Conservation (phyloP, 2,113 vertebrate species). For the Sapajus apella region DNA sequence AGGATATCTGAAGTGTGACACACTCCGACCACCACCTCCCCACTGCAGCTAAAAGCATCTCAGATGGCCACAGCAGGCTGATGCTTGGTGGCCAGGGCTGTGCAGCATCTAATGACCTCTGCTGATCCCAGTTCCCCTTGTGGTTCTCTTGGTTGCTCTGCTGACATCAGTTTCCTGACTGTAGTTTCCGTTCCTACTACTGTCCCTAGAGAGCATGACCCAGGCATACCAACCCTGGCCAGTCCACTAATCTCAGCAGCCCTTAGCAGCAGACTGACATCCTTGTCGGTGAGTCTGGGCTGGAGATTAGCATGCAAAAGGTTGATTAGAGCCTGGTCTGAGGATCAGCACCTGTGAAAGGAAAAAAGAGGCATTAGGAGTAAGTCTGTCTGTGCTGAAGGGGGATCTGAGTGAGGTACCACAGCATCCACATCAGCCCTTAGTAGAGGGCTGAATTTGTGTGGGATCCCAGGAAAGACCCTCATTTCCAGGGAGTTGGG, state of each 20-base stretch:
- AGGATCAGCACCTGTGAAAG: background rate
- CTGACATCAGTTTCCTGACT: background rate
- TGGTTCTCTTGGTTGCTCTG: background rate
- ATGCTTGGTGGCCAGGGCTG: background rate
- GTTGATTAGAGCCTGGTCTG: background rate
- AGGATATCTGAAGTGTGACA: background rate
- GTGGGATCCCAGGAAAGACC: background rate
- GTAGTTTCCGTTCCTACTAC: background rate
- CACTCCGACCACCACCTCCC: background rate
- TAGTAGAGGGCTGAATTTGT: background rate
- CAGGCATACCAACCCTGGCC: background rate
- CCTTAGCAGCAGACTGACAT: background rate
- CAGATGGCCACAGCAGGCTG: too few relatives aligned
- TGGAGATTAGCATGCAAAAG: background rate
- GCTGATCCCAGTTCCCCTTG: background rate
- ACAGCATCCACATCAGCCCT: background rate
- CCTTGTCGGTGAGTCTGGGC: background rate
- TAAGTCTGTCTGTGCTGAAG: background rate
- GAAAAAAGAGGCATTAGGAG: background rate
- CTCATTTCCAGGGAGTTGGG: background rate
- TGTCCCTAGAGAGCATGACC: background rate
- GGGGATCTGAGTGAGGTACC: background rate
- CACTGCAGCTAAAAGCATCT: background rate
- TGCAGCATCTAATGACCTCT: background rate
- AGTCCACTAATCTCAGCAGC: background rate